Evolutionary conservation across 2,113 vertebrate species (phyloP), one percentile per base, ranked within the genome.

Genomic region (Phocoena sinus): DNA sequence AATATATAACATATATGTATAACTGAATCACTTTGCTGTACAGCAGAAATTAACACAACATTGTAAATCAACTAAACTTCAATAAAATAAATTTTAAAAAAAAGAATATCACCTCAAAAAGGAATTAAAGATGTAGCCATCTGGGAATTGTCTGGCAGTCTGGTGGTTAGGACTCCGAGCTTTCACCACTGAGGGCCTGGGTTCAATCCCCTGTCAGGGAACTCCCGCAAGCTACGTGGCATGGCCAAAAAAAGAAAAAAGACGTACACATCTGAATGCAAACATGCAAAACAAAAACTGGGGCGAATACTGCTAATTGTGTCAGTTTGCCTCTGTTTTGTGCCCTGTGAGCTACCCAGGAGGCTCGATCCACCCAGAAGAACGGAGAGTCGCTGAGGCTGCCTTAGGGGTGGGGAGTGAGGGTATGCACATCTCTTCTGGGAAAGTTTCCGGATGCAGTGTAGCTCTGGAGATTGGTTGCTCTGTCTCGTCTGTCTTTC

Each of bases 351-450:
- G 23, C 58, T 44, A 21, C 14, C 7, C 8, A 6, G 12, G 58
- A 25, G 68, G 7, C 31, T 25, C 36, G 3, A 17, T 23, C 63
- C 21, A 0, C 18, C 9, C 1, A 1, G n/a, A 79, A 36, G 67
- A 33, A 7, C 2, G 26, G 50, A 6, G 81, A 23, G 21, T 4
- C 67, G 25, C 18, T 0, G 9, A 31, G 17, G 47, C 25, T 31
- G 47, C 80, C 33, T 62, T 33, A 28, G 3, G 79, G 44, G 4
- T 5, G 38, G 1, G 8, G 31, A 9, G 47, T 3, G 36, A 56
- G 76, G 67, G 13, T 6, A 1, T 1, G 33, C 14, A 3, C 9
- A 4, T 9, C 68, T 53, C 12, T 7, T n/a, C 56, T 1, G 0
- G 21, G 38, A 2, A 50, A 17, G 73, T 44, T 15, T 36, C 44